Percentiles rank a stretch among this genome's conserved stretches.
phyloP scores from a whole-genome alignment of 2,888 invertebrate species.

The Meteorus colon region DNA sequence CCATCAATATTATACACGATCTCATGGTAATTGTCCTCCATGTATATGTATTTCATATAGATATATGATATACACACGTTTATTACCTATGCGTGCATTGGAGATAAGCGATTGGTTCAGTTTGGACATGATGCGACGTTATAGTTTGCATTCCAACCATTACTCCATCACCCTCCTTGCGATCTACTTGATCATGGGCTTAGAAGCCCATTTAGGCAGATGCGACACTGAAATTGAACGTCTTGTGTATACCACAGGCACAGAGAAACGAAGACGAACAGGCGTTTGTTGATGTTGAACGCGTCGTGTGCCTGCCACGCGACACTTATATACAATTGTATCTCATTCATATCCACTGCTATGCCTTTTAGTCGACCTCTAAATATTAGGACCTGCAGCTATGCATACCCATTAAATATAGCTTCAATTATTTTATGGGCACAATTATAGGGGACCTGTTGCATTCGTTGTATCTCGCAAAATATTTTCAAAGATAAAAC shows the following conservation, averaged over 20 bases:
- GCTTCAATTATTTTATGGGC: neutral
- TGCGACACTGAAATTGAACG: slow-evolving; percentile 56
- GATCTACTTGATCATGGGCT: slow-evolving; percentile 58
- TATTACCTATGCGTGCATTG: slow-evolving; percentile 30
- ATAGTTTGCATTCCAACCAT: slow-evolving; percentile 10
- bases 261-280: neutral
- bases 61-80: neutral
- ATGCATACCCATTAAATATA: slow-evolving; percentile 1
- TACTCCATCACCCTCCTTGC: slow-evolving; percentile 23
- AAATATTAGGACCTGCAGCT: neutral
- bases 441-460: neutral
- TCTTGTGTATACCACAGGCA: slow-evolving; percentile 1
- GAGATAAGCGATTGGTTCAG: slow-evolving; percentile 20
- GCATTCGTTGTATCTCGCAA: neutral
- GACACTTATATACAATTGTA: slow-evolving; percentile 51
- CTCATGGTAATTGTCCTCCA: slow-evolving; percentile 16
- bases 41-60: slow-evolving; percentile 3
- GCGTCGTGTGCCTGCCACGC: slow-evolving; percentile 61
- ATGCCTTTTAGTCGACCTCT: neutral
- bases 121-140: slow-evolving; percentile 15
- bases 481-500: neutral
- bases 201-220: slow-evolving; percentile 64
- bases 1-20: slow-evolving; percentile 3
- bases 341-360: slow-evolving; percentile 13
- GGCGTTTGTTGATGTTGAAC: slow-evolving; percentile 23